Base-by-base conservation (phyloP, 2,888 invertebrate species). In the Hedychridium roseum region DNA sequence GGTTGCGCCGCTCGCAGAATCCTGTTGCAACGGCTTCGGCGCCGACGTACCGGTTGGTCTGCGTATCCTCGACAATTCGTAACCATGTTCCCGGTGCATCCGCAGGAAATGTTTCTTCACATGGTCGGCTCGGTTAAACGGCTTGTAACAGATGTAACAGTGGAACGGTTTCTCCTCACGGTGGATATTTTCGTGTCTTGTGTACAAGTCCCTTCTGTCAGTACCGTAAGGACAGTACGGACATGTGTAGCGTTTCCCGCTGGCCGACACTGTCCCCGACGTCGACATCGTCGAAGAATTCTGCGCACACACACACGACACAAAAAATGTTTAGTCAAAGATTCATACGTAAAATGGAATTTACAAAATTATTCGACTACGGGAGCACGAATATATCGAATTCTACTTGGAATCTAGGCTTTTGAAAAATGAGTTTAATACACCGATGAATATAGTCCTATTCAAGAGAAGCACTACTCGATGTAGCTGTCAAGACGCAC, bases 121-220 rank as follows among this genome's bases (percentile, higher is more conserved):
- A 76, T 95, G 94, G 79, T 95, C 94, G 27, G 94, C 94, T 40
- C 94, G 85, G 79, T 94, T 95, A 81, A 95, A 95, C 78, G 94
- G 92, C 79, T 94, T 94, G 75, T 90, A 88, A 75, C 94, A 94
- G 21, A 94, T 88, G 77, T 94, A 94, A 79, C 94, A 95, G 75
- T 94, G 92, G 77, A 94, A 95, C 3, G 94, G 94, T 76, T 95
- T 94, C 76, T 94, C 94, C 76, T 93, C 93, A 65, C 93, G 87
- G 76, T 95, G 95, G 57, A 94, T 95, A 78, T 94, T 94, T 80
- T 94, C 94, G 79, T 95, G 94, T 23, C 94, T 86, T 28, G 93
- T 93, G 80, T 91, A 94, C 32, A 95, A 84, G 80, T 95, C 95
- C 56, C 94, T 85, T 11, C 95, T 85, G 80, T 94, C 94, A 9